A percentile compares a stretch with the other conserved stretches of the same genome.
Evolutionary conservation across 2,888 invertebrate genomes (phyloP).

Genomic region (Lamproptera curius): DNA sequence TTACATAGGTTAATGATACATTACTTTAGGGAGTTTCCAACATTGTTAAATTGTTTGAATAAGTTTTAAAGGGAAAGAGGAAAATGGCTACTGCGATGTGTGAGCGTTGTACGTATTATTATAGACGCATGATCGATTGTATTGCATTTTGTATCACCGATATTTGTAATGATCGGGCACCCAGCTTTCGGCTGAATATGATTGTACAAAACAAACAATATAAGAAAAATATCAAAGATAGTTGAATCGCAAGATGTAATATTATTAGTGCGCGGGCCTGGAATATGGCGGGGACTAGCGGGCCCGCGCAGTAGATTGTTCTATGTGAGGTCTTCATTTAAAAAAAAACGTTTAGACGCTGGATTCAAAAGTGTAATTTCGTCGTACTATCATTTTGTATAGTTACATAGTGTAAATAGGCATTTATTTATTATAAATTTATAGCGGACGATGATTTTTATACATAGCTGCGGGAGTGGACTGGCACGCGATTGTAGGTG

Average conservation of each 20-base stretch:
- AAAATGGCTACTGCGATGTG: too few species aligned
- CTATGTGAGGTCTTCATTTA: slow-evolving; percentile 62
- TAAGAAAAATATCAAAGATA: slow-evolving; percentile 49
- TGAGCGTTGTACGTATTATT: slow-evolving; percentile 70
- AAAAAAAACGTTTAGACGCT: slow-evolving; percentile 66
- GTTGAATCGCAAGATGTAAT: slow-evolving; percentile 61
- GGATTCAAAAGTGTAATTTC: slow-evolving; percentile 69
- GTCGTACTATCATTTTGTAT: slow-evolving; percentile 77
- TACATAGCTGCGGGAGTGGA: slow-evolving; percentile 68
- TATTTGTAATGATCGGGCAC: slow-evolving; percentile 64
- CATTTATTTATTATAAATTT: slow-evolving; percentile 78
- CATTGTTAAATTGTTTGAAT: slow-evolving; percentile 75
- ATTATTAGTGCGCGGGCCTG: slow-evolving; percentile 49
- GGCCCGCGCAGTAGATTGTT: slow-evolving; percentile 57
- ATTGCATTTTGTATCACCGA: slow-evolving; percentile 66
- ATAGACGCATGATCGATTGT: slow-evolving; percentile 67
- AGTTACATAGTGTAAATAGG: slow-evolving; percentile 78
- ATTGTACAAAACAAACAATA: slow-evolving; percentile 77
- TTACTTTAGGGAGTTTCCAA: slow-evolving; percentile 70
- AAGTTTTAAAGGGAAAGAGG: slow-evolving; percentile 53
- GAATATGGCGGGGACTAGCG: slow-evolving; percentile 24
- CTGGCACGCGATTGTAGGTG: slow-evolving; percentile 61
- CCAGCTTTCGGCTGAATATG: slow-evolving; percentile 68
- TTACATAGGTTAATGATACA: slow-evolving; percentile 61
- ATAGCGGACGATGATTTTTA: slow-evolving; percentile 73